Percentiles rank a stretch among this genome's conserved stretches.
phyloP scores from a whole-genome alignment of 2,797 vertebrate genomes.

The Rhabdophis nuchalis region DNA sequence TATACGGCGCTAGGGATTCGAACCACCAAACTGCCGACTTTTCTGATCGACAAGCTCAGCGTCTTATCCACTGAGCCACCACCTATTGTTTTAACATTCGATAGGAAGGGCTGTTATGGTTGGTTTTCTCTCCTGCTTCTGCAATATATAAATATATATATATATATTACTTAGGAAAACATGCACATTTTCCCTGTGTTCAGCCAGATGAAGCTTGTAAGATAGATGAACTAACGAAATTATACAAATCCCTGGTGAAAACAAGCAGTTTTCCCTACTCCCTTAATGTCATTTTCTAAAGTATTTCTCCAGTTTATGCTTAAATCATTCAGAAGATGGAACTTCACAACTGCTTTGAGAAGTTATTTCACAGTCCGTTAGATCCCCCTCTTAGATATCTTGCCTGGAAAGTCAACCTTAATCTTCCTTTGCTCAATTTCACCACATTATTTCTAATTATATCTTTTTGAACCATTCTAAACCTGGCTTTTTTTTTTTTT shows the following conservation, averaged over 20 bases:
- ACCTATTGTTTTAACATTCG: background rate
- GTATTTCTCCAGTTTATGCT: conserved; percentile 44
- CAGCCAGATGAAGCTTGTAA: fast-evolving
- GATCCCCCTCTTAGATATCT: conserved; percentile 62
- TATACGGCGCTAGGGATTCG: too few relatives aligned
- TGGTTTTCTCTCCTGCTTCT: background rate
- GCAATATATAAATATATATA: background rate
- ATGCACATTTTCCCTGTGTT: background rate
- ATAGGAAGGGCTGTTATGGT: background rate
- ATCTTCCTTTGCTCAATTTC: conserved; percentile 52
- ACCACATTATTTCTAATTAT: conserved; percentile 52
- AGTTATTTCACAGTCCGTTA: conserved; percentile 67
- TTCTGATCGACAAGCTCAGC: too few relatives aligned
- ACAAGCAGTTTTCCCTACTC: background rate
- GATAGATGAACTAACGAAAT: background rate
- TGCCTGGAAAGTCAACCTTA: conserved; percentile 50
- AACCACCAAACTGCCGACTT: too few relatives aligned
- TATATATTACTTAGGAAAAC: fast-evolving
- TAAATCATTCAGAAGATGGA: conserved; percentile 58
- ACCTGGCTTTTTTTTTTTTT: conserved; percentile 35
- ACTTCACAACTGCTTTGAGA: conserved; percentile 51
- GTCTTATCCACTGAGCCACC: too few relatives aligned
- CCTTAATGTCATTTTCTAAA: conserved; percentile 7
- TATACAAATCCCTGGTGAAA: fast-evolving
- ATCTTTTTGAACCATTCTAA: conserved; percentile 33